Base-by-base conservation (phyloP, 1,140 invertebrate species). In the Oryctes rhinoceros region DNA sequence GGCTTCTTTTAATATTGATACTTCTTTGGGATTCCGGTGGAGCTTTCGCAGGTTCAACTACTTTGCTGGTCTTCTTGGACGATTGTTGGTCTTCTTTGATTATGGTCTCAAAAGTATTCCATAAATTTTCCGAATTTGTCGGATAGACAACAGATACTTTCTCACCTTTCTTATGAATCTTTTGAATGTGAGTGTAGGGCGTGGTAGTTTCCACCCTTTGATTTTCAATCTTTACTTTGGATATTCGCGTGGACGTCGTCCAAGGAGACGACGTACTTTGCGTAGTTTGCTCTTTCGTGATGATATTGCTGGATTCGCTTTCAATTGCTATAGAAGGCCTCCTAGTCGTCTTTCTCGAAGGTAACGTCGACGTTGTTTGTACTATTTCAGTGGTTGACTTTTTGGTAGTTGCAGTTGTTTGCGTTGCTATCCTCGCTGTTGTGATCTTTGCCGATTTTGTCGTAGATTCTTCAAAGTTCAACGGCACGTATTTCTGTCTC, bases 111-210 rank as follows among this genome's bases (percentile, higher is more conserved):
- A 59, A 49, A 59, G 15, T 35, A 7, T 20, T 35, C 77, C 77
- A 78, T 11, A 79, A 67, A 48, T 37, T 39, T 67, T 79, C 59
- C 0, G 77, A 13, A 24, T 80, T 80, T 47, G 15, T 49, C 13
- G 80, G 35, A 77, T 67, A 80, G 13, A 77, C 79, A 20, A 49
- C 13, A 20, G 53, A 71, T 1, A 79, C 44, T 39, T 78, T 80
- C 13, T 84, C 80, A 18, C 80, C 81, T 62, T 84, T 84, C 71
- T 82, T 83, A 3, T 75, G 75, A 47, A 87, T 87, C 77, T 84
- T 86, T 78, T 87, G 86, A 10, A 87, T 87, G 49, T 85, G 82
- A 30, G 82, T 87, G 44, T 79, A 79, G 18, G 78, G 78, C 7
- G 78, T 79, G 4, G 78, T 79, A 6, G 62, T 44, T 59, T 78